Evolutionary conservation across 2,113 vertebrate species (phyloP).

Genomic region (Saccopteryx leptura): DNA sequence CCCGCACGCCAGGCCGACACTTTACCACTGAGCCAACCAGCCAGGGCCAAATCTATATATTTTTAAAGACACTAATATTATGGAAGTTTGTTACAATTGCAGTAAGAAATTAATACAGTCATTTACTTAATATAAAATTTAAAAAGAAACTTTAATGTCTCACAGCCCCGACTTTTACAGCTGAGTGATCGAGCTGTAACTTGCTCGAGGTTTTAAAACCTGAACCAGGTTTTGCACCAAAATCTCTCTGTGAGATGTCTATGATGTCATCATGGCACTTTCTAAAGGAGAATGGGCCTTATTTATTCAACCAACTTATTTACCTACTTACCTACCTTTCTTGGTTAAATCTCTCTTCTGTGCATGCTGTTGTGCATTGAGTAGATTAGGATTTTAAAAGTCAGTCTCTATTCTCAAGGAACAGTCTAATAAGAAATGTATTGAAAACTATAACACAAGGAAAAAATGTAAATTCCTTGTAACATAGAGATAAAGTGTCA

Average conservation of each 20-base stretch:
- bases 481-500: neutral
- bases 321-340: neutral
- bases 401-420: neutral
- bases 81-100: neutral
- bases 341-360: neutral
- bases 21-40: no score
- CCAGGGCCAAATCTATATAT: no score
- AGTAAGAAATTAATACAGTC: neutral
- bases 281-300: neutral
- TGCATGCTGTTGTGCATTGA: neutral
- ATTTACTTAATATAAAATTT: neutral
- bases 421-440: neutral
- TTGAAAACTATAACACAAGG: neutral
- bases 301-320: neutral
- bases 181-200: neutral
- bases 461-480: neutral
- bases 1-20: no score
- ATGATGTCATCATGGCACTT: neutral
- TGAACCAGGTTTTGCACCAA: neutral
- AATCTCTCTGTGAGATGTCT: neutral
- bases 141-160: neutral
- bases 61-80: neutral
- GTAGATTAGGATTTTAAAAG: neutral
- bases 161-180: neutral
- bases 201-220: neutral